Conservation (phyloP, 1,140 invertebrate genomes). For the Philotrypesis tridentata region DNA sequence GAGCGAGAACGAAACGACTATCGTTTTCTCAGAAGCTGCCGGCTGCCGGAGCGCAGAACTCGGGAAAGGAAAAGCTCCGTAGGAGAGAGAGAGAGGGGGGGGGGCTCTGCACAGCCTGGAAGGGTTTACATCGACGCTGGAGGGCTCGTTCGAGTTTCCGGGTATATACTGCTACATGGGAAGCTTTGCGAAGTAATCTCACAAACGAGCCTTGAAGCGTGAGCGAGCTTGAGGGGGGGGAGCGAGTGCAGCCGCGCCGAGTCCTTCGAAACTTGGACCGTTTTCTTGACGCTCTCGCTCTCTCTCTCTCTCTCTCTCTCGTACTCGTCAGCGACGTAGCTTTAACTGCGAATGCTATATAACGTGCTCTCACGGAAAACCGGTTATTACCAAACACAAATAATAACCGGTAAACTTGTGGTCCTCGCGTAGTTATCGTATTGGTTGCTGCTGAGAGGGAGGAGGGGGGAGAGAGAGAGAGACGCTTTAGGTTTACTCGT, state of each 20-base stretch:
- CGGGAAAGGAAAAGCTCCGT: background rate
- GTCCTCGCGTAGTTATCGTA: constrained; percentile 5
- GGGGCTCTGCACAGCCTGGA: background rate
- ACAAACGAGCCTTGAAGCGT: constrained; percentile 36
- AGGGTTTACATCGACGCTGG: constrained; percentile 16
- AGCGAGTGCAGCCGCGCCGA: background rate
- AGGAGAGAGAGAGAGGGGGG: too few relatives aligned
- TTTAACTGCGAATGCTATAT: constrained; percentile 3
- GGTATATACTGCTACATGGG: background rate
- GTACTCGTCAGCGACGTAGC: background rate
- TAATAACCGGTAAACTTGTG: constrained; percentile 41
- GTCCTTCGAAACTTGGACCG: constrained; percentile 39
- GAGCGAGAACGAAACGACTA: background rate
- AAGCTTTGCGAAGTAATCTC: constrained; percentile 44
- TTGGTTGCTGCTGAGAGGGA: background rate
- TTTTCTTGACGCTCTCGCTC: constrained; percentile 28
- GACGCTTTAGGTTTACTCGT: constrained; percentile 22
- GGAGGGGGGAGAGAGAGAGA: background rate
- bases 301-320: background rate
- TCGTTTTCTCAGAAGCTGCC: background rate
- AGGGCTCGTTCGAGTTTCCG: constrained; percentile 26
- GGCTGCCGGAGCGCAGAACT: background rate
- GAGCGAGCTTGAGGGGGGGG: background rate
- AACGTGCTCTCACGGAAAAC: constrained; percentile 28
- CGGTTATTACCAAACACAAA: constrained; percentile 48